phyloP scores from a whole-genome alignment of 2,797 vertebrate species.

The Pseudochaenichthys georgianus region DNA sequence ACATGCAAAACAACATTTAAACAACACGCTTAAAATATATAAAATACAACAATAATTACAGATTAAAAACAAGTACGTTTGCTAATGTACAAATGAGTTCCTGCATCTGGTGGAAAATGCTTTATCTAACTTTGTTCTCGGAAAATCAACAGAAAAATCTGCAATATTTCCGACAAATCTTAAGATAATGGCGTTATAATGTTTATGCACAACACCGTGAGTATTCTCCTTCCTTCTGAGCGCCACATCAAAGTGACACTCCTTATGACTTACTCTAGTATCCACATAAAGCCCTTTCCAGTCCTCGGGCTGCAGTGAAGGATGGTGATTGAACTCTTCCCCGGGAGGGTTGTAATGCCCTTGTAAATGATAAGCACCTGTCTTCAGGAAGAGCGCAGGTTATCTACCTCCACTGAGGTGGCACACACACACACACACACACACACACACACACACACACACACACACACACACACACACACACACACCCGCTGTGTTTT shows the following conservation, averaged over 20 bases:
- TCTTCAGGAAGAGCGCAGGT: constrained; percentile 32
- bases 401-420: constrained; percentile 45
- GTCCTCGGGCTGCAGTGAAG: constrained; percentile 22
- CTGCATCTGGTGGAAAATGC: no score
- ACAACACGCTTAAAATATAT: no score
- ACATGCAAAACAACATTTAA: no score
- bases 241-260: constrained; percentile 23
- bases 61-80: not conserved
- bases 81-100: not conserved
- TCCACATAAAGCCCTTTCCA: not conserved
- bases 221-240: constrained; percentile 13
- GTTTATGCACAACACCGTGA: constrained; percentile 8
- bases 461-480: no score
- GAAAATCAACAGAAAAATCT: not conserved
- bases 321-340: constrained; percentile 48
- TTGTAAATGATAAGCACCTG: constrained; percentile 66
- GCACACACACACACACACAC: not conserved
- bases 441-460: no score
- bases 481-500: constrained; percentile 15
- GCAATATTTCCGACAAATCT: not conserved
- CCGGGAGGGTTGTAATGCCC: constrained; percentile 49
- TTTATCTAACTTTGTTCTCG: not conserved
- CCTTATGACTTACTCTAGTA: constrained; percentile 25
- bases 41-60: no score
- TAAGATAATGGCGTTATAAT: constrained; percentile 7